These are phyloP conservation scores for Okapia johnstoni DNA, from an alignment of 2,113 vertebrate species.

Conservation along the genomic window DNA sequence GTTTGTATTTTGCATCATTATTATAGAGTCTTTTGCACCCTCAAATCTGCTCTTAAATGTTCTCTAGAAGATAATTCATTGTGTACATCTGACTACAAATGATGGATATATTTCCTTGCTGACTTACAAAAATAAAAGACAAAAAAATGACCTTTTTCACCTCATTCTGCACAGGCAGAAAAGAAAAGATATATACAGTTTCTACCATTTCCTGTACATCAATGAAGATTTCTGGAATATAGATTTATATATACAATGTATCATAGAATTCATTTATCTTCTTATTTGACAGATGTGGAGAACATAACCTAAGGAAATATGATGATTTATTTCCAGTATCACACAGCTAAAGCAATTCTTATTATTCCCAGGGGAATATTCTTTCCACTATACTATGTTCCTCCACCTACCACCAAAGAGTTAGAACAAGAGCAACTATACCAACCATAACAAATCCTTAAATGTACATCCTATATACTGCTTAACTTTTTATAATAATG, in stretches of 20 bases:
- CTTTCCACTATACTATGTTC: background rate
- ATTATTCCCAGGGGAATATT: background rate
- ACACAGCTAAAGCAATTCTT: background rate
- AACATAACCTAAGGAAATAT: background rate
- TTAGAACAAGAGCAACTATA: background rate
- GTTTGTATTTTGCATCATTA: background rate
- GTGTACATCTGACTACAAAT: background rate
- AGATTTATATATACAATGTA: background rate
- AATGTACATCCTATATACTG: too few species aligned
- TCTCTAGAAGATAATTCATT: background rate
- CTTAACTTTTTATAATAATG: background rate
- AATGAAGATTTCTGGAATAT: background rate
- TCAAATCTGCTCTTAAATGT: background rate
- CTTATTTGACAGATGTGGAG: background rate
- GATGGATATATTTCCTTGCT: background rate
- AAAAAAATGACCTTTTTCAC: background rate
- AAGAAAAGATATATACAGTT: background rate
- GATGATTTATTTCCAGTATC: background rate
- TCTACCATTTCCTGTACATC: background rate
- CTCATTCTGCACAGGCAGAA: background rate
- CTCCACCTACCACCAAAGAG: too few species aligned
- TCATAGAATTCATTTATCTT: background rate
- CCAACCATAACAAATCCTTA: background rate
- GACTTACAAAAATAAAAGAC: background rate
- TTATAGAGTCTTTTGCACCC: background rate